Evolutionary conservation across 2,888 invertebrate species (phyloP).

Genomic region (Drosophila stalkeri): DNA sequence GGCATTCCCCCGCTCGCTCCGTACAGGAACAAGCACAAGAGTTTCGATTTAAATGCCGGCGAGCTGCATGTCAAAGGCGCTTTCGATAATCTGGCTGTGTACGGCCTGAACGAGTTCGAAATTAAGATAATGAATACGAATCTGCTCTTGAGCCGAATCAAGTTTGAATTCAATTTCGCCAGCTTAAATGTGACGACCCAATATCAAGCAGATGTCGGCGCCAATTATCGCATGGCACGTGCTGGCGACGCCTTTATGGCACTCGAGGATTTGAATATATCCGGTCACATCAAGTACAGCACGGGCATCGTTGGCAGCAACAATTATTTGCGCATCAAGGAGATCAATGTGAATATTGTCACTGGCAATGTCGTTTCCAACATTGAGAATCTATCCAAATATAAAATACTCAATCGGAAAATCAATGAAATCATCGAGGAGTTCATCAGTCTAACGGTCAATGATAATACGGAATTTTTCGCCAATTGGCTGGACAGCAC

Average conservation of each 20-base stretch:
- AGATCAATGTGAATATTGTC: conserved; percentile 57
- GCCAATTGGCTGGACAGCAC: conserved; percentile 59
- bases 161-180: conserved; percentile 64
- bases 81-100: conserved; percentile 58
- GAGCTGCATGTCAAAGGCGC: conserved; percentile 53
- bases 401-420: conserved; percentile 73
- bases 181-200: conserved; percentile 64
- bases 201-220: conserved; percentile 66
- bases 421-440: conserved; percentile 81
- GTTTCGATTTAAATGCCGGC: conserved; percentile 50
- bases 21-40: conserved; percentile 47
- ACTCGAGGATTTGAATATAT: conserved; percentile 64
- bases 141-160: conserved; percentile 57
- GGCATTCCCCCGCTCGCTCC: conserved; percentile 82
- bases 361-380: conserved; percentile 75
- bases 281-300: conserved; percentile 69
- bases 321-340: conserved; percentile 63
- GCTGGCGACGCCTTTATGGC: conserved; percentile 73
- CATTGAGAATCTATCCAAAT: conserved; percentile 74
- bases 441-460: conserved; percentile 70
- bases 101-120: conserved; percentile 77
- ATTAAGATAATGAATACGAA: conserved; percentile 56
- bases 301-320: conserved; percentile 52
- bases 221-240: conserved; percentile 55
- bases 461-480: conserved; percentile 78